These are phyloP conservation scores for Telmatochromis sp. DNA, from an alignment of 2,113 vertebrate genomes.

Conservation along the genomic window DNA sequence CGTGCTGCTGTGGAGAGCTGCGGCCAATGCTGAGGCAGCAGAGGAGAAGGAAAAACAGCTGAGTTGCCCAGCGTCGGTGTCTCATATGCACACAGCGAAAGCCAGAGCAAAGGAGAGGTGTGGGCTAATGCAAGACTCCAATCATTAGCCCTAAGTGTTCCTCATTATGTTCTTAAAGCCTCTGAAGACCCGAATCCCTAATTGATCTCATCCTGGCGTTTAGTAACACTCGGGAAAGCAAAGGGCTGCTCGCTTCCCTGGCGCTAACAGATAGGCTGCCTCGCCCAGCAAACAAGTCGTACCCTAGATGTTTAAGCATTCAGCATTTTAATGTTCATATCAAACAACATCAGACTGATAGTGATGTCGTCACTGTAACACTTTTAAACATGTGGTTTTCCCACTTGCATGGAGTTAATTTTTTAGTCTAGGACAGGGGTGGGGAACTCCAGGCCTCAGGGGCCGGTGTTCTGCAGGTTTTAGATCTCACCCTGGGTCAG, in stretches of 20 bases:
- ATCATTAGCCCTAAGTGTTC: constrained; percentile 71
- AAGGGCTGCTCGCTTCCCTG: constrained; percentile 8
- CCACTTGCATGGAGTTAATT: not conserved
- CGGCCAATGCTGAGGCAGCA: constrained; percentile 64
- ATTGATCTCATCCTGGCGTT: constrained; percentile 61
- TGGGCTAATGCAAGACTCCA: constrained; percentile 44
- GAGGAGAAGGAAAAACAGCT: constrained; percentile 32
- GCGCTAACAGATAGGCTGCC: not conserved
- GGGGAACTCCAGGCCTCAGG: not conserved
- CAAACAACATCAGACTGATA: not conserved
- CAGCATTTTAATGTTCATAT: not conserved
- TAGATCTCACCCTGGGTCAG: not conserved
- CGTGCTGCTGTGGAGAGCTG: constrained; percentile 12
- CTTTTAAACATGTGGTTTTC: not conserved
- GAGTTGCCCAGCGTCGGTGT: constrained; percentile 34
- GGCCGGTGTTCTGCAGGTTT: not conserved
- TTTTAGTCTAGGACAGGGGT: not conserved
- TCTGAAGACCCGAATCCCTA: constrained; percentile 63
- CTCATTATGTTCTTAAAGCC: constrained; percentile 70
- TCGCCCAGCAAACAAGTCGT: not conserved
- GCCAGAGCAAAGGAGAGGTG: not conserved
- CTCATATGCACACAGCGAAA: constrained; percentile 32
- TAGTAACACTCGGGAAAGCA: constrained; percentile 49
- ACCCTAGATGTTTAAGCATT: not conserved
- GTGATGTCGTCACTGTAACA: not conserved